Conservation (phyloP, 2,888 invertebrate species). For the Ormyrus rosae region DNA sequence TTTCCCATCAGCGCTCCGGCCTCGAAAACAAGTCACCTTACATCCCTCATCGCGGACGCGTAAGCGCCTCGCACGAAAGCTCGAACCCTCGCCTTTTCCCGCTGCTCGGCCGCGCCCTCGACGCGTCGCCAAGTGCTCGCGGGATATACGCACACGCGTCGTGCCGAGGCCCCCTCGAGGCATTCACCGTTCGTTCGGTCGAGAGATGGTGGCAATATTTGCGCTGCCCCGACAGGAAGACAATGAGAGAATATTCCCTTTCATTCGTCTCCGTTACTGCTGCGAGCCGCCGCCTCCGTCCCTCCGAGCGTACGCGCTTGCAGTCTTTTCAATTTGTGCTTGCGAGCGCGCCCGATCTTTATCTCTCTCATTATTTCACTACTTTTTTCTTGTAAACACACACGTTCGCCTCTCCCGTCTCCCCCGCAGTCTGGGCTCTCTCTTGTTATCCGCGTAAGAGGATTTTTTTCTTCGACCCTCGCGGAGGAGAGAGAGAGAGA, state of each 20-base stretch:
- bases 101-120: no score
- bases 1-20: no score
- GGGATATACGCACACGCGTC: no score
- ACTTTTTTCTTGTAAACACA: constrained; percentile 10
- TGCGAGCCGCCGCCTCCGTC: background rate
- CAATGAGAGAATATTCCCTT: constrained; percentile 38
- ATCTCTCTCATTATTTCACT: constrained; percentile 37
- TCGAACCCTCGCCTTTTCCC: no score
- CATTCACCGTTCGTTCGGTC: no score
- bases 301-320: background rate
- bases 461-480: constrained; percentile 12
- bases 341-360: constrained; percentile 25
- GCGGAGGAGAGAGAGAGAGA: background rate
- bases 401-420: background rate
- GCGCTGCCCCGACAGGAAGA: constrained; percentile 35
- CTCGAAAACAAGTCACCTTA: no score
- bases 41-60: no score
- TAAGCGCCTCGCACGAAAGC: no score
- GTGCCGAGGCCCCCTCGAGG: no score
- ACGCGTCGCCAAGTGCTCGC: no score
- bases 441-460: constrained; percentile 25
- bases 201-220: constrained; percentile 46
- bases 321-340: constrained; percentile 32
- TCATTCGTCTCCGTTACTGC: constrained; percentile 11
- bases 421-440: background rate